phyloP scores from a whole-genome alignment of 2,113 vertebrate genomes.

The Cricetomys ansorgei region DNA sequence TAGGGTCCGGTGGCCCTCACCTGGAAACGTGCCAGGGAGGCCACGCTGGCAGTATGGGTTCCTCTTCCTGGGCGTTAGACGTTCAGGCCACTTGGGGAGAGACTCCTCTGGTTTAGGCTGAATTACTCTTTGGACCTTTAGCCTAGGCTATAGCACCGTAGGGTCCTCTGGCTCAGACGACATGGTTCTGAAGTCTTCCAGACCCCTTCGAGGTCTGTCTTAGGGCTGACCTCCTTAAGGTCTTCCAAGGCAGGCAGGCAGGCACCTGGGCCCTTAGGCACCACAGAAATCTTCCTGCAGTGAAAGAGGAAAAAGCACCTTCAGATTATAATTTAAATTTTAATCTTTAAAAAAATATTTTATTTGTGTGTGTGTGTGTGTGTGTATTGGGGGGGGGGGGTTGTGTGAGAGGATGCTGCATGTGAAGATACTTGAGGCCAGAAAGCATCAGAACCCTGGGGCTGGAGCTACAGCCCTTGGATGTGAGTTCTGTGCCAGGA shows the following conservation, averaged over 20 bases:
- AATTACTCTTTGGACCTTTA: not conserved
- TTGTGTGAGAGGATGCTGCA: no score
- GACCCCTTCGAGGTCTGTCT: not conserved
- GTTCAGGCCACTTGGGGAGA: not conserved
- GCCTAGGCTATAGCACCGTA: not conserved
- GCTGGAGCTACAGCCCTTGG: not conserved
- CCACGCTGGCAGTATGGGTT: not conserved
- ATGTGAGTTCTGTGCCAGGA: not conserved
- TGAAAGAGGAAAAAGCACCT: not conserved
- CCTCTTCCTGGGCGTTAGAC: not conserved
- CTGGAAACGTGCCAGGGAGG: not conserved
- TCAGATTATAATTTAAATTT: not conserved
- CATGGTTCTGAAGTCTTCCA: not conserved
- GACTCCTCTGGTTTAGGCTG: not conserved
- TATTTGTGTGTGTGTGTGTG: not conserved
- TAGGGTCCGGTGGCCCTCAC: not conserved
- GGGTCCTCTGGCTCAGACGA: not conserved
- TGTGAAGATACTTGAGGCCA: not conserved
- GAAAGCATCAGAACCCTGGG: no score
- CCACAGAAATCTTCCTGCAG: not conserved
- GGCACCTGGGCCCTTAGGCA: not conserved
- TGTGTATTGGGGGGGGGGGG: no score
- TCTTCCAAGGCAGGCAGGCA: not conserved
- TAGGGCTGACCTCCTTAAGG: not conserved
- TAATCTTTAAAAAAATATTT: not conserved